Evolutionary conservation across 92 coral and sea anemone species (phyloP).

Genomic region (Desmophyllum pertusum): DNA sequence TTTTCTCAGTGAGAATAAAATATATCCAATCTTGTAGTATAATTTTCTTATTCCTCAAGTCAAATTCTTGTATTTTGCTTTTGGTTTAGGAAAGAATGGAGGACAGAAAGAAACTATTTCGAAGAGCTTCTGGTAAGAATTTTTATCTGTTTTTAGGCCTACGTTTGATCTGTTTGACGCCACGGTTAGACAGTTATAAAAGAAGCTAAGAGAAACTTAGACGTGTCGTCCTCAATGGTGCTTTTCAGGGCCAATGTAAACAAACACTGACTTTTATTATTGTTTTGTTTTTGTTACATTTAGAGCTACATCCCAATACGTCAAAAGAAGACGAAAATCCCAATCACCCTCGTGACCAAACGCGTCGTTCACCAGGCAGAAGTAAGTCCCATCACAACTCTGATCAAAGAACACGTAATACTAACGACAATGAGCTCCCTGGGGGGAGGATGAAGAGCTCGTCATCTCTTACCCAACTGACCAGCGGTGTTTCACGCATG

Average conservation of each 20-base stretch:
- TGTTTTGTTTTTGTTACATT: too few species aligned
- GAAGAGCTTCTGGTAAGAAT: slow-evolving; percentile 43
- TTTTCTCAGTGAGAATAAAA: too few species aligned
- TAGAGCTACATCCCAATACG: background rate
- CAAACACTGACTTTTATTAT: background rate
- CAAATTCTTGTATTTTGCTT: background rate
- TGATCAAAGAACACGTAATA: background rate
- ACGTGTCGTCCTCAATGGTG: too few species aligned
- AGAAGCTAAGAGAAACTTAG: background rate
- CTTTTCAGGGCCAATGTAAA: too few species aligned
- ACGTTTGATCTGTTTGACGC: background rate
- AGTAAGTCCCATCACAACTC: background rate
- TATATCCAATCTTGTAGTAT: too few species aligned
- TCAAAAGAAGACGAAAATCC: background rate
- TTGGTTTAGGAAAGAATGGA: slow-evolving; percentile 43
- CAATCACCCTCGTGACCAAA: background rate
- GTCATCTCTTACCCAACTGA: background rate
- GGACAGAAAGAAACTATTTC: slow-evolving; percentile 41
- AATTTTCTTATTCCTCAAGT: background rate
- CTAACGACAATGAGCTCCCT: background rate
- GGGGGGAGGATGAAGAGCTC: background rate
- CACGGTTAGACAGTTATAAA: background rate
- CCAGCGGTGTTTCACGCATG: slow-evolving; percentile 7
- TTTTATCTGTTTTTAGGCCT: background rate
- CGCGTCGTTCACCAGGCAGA: background rate